Conservation (phyloP, 2,113 vertebrate species). For the Sorex fumeus region DNA sequence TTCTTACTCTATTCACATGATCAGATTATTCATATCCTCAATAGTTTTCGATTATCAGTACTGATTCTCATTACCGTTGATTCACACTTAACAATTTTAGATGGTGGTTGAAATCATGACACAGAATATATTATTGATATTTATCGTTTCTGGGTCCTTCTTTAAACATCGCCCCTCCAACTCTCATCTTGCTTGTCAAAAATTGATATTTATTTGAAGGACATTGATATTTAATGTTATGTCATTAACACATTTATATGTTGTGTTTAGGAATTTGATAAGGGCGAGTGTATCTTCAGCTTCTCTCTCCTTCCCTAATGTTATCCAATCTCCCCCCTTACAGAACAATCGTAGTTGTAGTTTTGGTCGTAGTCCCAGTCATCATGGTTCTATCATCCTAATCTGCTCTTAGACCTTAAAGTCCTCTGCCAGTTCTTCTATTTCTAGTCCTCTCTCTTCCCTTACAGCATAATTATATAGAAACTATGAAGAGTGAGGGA, state of each 20-base stretch:
- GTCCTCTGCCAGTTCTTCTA: too few species aligned
- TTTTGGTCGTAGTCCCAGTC: too few species aligned
- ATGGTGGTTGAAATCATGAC: fast-evolving
- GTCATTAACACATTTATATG: not conserved
- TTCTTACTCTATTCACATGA: not conserved
- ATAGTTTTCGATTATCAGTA: not conserved
- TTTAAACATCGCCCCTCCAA: not conserved
- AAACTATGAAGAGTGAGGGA: too few species aligned
- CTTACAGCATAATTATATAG: too few species aligned
- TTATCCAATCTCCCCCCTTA: too few species aligned
- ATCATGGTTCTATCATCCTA: too few species aligned
- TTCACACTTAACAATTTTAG: not conserved
- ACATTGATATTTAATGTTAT: not conserved
- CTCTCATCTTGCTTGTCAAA: not conserved
- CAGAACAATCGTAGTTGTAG: too few species aligned
- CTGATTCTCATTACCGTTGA: not conserved
- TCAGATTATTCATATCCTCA: not conserved
- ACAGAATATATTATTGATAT: not conserved
- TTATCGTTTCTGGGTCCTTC: not conserved
- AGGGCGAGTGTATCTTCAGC: too few species aligned
- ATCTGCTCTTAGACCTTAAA: too few species aligned
- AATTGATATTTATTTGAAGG: not conserved
- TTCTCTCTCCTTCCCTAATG: too few species aligned
- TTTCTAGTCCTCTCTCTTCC: too few species aligned
- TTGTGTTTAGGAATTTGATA: not conserved